Percentiles rank a stretch among this genome's conserved stretches.
These are phyloP conservation scores for Pogonocichla stellata DNA, from an alignment of 2,113 vertebrate species.

Conservation along the genomic window DNA sequence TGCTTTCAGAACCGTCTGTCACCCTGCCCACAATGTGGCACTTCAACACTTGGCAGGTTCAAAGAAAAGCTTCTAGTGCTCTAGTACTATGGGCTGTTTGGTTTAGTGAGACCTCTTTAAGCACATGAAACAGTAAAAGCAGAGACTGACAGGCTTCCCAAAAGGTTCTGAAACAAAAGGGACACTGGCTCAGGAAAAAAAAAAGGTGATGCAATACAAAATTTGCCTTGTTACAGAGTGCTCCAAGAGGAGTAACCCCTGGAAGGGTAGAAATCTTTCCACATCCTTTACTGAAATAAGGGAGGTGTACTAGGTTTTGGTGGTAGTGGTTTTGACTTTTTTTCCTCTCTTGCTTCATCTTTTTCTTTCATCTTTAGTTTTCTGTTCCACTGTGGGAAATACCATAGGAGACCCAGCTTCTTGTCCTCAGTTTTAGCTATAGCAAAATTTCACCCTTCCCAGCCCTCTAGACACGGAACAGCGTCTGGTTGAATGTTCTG, in stretches of 20 bases:
- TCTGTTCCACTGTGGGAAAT: not conserved
- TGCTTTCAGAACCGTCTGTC: not conserved
- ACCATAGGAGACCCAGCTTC: not conserved
- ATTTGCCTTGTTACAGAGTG: not conserved
- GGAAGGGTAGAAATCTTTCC: not conserved
- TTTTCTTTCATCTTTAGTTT: not conserved
- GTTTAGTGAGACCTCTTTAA: not conserved
- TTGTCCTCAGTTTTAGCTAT: not conserved
- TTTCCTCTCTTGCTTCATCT: not conserved
- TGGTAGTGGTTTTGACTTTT: not conserved
- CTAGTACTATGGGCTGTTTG: not conserved
- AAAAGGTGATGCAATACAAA: not conserved
- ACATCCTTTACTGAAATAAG: not conserved
- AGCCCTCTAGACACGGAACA: not conserved
- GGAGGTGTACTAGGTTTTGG: not conserved
- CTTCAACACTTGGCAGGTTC: not conserved
- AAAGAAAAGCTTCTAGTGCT: not conserved
- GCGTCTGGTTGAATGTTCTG: not conserved
- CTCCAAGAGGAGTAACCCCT: not conserved
- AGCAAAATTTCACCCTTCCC: not conserved
- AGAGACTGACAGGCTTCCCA: not conserved
- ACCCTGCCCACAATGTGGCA: not conserved
- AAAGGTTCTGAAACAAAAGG: not conserved
- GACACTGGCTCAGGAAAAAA: too few relatives aligned
- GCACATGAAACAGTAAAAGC: not conserved